Percentiles rank a stretch among this genome's conserved stretches.
phyloP scores from a whole-genome alignment of 2,797 vertebrate genomes.

The Amblyraja radiata region DNA sequence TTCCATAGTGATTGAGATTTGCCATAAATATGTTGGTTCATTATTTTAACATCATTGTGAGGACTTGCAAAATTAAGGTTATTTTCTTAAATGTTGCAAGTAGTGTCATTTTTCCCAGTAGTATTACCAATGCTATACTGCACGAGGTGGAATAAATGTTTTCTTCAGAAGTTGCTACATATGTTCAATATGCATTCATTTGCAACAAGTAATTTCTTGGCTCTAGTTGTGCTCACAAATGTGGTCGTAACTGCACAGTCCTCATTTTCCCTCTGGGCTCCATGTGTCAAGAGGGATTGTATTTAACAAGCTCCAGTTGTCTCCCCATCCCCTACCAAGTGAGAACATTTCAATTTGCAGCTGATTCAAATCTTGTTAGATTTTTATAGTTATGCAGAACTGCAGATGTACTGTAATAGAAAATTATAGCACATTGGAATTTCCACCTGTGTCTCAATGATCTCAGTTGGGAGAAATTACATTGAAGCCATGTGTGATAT shows the following conservation, averaged over 20 bases:
- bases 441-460: too few species aligned
- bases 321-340: neutral
- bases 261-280: neutral
- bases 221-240: neutral
- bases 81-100: neutral
- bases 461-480: neutral
- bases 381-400: neutral
- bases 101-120: neutral
- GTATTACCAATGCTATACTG: neutral
- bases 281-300: neutral
- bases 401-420: neutral
- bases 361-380: neutral
- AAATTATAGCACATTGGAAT: neutral
- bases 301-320: neutral
- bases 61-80: neutral
- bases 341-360: conserved; percentile 23
- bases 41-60: neutral
- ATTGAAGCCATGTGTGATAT: conserved; percentile 34
- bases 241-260: neutral
- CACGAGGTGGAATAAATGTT: neutral
- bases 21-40: neutral
- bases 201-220: neutral
- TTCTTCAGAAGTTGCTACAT: neutral
- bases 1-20: neutral
- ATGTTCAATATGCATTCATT: neutral